Evolutionary conservation across 2,113 vertebrate genomes (phyloP), one percentile per base, ranked within the genome.

Genomic region (Helogale parvula): DNA sequence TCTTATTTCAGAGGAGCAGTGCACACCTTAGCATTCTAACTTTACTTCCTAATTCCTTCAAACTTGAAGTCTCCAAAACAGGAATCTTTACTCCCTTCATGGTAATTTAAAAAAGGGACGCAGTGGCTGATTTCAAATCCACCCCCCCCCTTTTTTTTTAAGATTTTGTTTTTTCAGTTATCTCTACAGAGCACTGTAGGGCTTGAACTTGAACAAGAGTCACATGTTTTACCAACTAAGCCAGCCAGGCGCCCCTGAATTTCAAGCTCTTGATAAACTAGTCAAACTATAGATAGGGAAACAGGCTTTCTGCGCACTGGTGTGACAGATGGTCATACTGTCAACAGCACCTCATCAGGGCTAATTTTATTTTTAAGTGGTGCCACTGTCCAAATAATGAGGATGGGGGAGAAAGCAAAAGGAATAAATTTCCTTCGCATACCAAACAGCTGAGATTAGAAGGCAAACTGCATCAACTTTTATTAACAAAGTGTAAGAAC

Each of bases 1-100:
- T 96, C 89, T 96, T 85, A 88, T 71, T 96, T 94, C 86, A 96
- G 60, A n/a, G 35, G 2, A 82, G 50, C 93, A 88, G 27, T 14
- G 14, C 29, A 86, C 23, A 60, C 65, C 31, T 87, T 38, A 83
- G 50, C 33, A 72, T 74, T 86, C 15, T 81, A 68, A 57, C 50
- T 93, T 74, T 76, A 54, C 85, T 88, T 96, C 72, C 63, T 84
- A 93, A 93, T 12, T 41, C 47, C 7, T 92, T 33, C 31, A 92
- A 82, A 91, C 84, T 90, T 94, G 66, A 84, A 91, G 93, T 68
- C 19, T 74, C 57, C 38, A 83, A 90, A 93, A 93, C 9, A 88
- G 27, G 94, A 94, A 94, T 88, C 76, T 92, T 82, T 16, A 80
- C n/a, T 72, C 66, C 65, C 41, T 83, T 94, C 87, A 38, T 35